Evolutionary conservation across 2,113 vertebrate genomes (phyloP).

Genomic region (Megaceryle maxima): DNA sequence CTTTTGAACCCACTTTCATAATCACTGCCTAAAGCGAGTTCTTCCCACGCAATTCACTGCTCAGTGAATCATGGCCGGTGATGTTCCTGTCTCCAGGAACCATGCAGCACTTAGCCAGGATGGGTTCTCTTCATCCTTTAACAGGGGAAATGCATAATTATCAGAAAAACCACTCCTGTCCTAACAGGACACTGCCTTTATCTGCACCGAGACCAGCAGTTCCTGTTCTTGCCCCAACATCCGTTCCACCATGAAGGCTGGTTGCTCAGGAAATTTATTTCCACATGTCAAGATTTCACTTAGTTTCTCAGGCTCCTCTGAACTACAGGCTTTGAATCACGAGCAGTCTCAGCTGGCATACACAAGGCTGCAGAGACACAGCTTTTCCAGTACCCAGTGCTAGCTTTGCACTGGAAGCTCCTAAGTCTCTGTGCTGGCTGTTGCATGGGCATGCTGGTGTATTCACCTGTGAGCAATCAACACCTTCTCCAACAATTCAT

Average conservation of each 20-base stretch:
- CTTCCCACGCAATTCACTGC: neutral
- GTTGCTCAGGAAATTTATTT: neutral
- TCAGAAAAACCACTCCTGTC: neutral
- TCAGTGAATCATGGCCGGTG: neutral
- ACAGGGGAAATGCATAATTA: neutral
- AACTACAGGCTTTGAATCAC: neutral
- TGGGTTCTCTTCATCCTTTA: neutral
- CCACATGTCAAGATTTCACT: neutral
- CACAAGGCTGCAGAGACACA: accelerated
- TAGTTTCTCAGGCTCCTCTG: neutral
- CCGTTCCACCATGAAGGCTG: neutral
- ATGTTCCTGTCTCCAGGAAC: constrained; percentile 36
- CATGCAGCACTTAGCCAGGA: accelerated
- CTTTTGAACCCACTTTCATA: constrained; percentile 22
- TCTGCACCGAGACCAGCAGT: neutral
- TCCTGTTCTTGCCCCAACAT: constrained; percentile 27
- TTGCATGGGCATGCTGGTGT: accelerated
- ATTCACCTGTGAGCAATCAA: neutral
- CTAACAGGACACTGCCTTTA: neutral
- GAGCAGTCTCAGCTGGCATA: neutral
- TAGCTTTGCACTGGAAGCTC: neutral
- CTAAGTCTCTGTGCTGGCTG: neutral
- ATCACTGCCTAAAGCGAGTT: neutral
- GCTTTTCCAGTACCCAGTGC: neutral
- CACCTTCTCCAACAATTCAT: neutral